Conservation (phyloP, 2,113 vertebrate species). For the Tyrannus savana region DNA sequence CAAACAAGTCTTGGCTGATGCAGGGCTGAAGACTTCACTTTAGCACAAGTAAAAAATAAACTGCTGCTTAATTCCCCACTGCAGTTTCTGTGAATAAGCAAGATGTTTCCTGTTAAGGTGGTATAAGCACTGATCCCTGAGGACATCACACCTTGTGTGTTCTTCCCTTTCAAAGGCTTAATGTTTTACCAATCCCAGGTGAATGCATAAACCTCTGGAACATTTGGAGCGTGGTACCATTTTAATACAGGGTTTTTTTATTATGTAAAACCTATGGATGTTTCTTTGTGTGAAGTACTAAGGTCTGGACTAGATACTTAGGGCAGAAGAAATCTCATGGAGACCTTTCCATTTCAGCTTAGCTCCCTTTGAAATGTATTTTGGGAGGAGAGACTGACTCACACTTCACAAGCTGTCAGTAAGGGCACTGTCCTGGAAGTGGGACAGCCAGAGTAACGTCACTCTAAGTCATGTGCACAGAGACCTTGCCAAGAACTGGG, state of each 20-base stretch:
- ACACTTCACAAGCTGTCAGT: neutral
- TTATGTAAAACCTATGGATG: neutral
- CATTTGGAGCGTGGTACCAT: neutral
- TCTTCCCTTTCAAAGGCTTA: neutral
- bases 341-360: neutral
- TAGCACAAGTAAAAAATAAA: neutral
- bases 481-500: neutral
- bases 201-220: neutral
- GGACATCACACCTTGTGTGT: neutral
- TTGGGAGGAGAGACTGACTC: neutral
- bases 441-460: neutral
- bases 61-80: neutral
- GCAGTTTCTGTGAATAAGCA: neutral
- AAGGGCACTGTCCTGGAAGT: neutral
- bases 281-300: neutral
- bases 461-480: no score
- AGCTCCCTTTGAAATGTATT: neutral
- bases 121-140: neutral
- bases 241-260: neutral
- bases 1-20: neutral
- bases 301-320: neutral
- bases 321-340: neutral
- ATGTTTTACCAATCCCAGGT: neutral
- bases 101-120: neutral
- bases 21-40: neutral